phyloP scores from a whole-genome alignment of 2,888 invertebrate genomes.

The Embidobia sp. region DNA sequence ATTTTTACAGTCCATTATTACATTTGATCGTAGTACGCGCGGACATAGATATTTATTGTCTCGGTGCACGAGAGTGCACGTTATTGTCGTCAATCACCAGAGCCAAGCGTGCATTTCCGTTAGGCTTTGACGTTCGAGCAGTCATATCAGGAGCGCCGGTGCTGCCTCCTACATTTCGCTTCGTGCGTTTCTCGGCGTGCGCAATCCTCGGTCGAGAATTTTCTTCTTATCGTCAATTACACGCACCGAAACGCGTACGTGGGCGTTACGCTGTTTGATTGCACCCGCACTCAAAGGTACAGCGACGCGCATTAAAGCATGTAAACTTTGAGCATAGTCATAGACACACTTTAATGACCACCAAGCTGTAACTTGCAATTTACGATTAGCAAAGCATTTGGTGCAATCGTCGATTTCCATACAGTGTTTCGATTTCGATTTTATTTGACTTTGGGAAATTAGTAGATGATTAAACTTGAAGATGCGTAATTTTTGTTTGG shows the following conservation, averaged over 20 bases:
- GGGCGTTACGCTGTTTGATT: conserved; percentile 64
- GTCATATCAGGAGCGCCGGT: conserved; percentile 35
- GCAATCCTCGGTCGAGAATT: conserved; percentile 25
- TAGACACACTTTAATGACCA: conserved; percentile 48
- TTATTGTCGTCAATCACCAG: too few relatives aligned
- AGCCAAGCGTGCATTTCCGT: conserved; percentile 70
- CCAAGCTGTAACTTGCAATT: conserved; percentile 18
- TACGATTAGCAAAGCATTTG: not conserved
- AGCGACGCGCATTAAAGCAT: conserved; percentile 58
- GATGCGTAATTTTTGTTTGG: too few relatives aligned
- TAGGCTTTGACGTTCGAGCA: conserved; percentile 64
- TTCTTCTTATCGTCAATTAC: conserved; percentile 61
- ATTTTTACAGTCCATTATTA: too few relatives aligned
- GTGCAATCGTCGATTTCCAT: not conserved
- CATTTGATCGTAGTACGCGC: too few relatives aligned
- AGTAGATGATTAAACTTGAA: too few relatives aligned
- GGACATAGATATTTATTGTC: too few relatives aligned
- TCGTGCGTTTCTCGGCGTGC: not conserved
- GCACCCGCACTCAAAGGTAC: conserved; percentile 45
- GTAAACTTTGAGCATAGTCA: conserved; percentile 52
- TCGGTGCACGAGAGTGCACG: too few relatives aligned
- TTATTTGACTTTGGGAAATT: too few relatives aligned
- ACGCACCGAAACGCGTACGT: conserved; percentile 59
- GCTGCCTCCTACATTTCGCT: conserved; percentile 1
- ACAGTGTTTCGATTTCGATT: too few relatives aligned